Evolutionary conservation across 2,888 invertebrate species (phyloP), one percentile per base, ranked within the genome.

Genomic region (Campoplex capitator): DNA sequence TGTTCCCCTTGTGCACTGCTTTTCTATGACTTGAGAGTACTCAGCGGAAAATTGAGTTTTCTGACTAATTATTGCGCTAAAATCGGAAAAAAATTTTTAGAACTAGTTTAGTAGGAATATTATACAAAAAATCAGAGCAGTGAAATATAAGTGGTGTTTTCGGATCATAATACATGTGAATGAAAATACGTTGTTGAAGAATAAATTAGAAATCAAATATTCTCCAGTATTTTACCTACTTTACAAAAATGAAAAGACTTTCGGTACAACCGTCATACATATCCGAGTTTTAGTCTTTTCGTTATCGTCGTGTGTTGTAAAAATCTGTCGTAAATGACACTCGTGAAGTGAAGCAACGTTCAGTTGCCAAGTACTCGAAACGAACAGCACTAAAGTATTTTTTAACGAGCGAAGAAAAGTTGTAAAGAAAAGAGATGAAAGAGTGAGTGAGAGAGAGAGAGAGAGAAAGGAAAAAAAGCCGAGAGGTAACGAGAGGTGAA

Each of bases 351-450:
- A 42, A 42, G 23, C 48, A 67, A 45, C 70, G 68, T 68, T 71
- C 18, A 62, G 42, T 70, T 71, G 62, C 73, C 48, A 68, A 79
- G 42, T 71, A 45, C 65, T 54, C 23, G 16, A 45, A 76, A 71
- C 51, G 76, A 76, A 80, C 54, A 23, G 45, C 54, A 45, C 38
- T 73, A 54, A 65, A 70, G 85, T 79, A 62, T 62, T 68, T 82
- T 51, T 62, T 28, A 82, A 79, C 73, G 74, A 78, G 78, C 45
- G 13, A 78, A 48, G 81, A 58, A 82, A 78, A 58, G 62, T 68
- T 75, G 51, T 42, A 70, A 75, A 75, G 74, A 76, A 56, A 54
- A 7, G 28, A 48, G 62, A 58, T 54, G 65, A 56, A 35, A 58
- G 23, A 38, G 45, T 11, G 45, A 45, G 45, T 0, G 28, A 68